phyloP scores from a whole-genome alignment of 2,113 vertebrate species.

The Tretioscincus oriximinensis region DNA sequence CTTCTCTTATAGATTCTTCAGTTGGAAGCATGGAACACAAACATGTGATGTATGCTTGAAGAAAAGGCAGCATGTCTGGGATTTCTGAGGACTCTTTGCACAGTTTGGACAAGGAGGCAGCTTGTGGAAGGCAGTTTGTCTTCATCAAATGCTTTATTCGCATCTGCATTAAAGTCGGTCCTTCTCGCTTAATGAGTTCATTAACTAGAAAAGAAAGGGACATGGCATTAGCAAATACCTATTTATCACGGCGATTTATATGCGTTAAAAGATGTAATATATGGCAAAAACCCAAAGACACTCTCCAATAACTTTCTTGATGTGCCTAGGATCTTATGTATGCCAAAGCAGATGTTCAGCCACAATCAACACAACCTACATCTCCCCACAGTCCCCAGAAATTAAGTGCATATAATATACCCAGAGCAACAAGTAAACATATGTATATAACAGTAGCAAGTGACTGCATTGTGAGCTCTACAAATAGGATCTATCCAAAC shows the following conservation, averaged over 20 bases:
- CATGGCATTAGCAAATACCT: constrained; percentile 50
- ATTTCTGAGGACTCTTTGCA: constrained; percentile 87
- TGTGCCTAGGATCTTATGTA: no score
- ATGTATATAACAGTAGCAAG: no score
- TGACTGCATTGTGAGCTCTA: no score
- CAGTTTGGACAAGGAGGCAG: constrained; percentile 87
- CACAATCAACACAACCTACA: no score
- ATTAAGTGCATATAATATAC: no score
- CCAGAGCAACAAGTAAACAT: no score
- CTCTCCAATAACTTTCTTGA: no score
- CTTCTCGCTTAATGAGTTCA: constrained; percentile 90
- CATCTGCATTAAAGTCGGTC: constrained; percentile 95
- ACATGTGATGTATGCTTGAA: constrained; percentile 89
- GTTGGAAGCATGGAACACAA: constrained; percentile 81
- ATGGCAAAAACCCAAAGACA: no score
- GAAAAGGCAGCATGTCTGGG: constrained; percentile 86
- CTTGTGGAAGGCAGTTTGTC: constrained; percentile 89
- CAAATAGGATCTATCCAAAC: no score
- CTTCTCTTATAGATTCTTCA: no score
- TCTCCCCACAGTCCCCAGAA: no score
- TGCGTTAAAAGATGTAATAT: background rate
- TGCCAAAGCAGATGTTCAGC: no score
- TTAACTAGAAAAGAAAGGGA: constrained; percentile 78
- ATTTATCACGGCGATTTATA: constrained; percentile 13
- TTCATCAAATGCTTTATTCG: constrained; percentile 96